A percentile compares a stretch with the other conserved stretches of the same genome.
Evolutionary conservation across 2,888 invertebrate genomes (phyloP).

Genomic region (Phlogophora meticulosa): DNA sequence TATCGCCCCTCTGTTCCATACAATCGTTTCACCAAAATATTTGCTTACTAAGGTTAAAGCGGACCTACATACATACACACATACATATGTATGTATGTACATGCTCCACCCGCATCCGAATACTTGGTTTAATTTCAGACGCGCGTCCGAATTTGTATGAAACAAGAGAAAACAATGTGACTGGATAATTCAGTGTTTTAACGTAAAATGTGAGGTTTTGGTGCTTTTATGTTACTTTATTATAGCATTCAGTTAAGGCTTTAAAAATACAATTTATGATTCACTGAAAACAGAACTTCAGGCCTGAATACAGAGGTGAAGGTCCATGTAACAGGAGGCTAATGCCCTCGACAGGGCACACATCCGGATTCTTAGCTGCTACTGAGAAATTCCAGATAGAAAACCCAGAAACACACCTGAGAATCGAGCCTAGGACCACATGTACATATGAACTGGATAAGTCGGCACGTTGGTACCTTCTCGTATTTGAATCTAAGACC

Average conservation of each 20-base stretch:
- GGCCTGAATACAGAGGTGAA: too few relatives aligned
- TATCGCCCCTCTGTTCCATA: neutral
- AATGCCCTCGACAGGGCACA: too few relatives aligned
- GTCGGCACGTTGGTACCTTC: too few relatives aligned
- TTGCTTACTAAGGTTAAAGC: conserved; percentile 28
- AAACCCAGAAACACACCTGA: too few relatives aligned
- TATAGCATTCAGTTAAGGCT: neutral
- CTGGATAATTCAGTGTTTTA: conserved; percentile 28
- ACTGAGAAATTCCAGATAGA: too few relatives aligned
- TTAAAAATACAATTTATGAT: neutral
- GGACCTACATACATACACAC: conserved; percentile 8
- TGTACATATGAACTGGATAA: too few relatives aligned
- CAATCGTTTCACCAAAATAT: conserved; percentile 36
- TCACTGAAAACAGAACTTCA: too few relatives aligned
- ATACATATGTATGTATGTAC: neutral
- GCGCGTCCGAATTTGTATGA: conserved; percentile 14
- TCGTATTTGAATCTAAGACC: too few relatives aligned
- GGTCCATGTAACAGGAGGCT: too few relatives aligned
- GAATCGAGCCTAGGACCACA: too few relatives aligned
- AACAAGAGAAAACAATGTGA: conserved; percentile 37
- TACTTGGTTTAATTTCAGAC: conserved; percentile 51
- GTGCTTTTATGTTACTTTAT: conserved; percentile 5
- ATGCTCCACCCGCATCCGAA: conserved; percentile 38
- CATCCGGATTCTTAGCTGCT: too few relatives aligned
- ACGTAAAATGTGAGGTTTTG: conserved; percentile 15